Evolutionary conservation across 2,797 vertebrate species (phyloP).

Genomic region (Diceros bicornis): DNA sequence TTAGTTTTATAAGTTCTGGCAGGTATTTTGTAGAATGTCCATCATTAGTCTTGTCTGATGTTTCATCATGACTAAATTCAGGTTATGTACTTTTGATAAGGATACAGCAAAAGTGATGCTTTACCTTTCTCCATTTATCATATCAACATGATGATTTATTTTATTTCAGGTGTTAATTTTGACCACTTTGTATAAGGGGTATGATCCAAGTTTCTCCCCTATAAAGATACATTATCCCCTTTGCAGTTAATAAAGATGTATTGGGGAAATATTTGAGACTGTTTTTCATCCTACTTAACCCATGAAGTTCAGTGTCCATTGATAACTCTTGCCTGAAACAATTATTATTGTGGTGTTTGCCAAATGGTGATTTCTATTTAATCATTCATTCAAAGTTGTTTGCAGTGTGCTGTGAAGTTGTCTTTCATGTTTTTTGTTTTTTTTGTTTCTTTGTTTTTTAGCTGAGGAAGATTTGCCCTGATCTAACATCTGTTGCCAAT

Average conservation of each 20-base stretch:
- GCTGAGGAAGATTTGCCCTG: too few species aligned
- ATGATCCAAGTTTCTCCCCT: background rate
- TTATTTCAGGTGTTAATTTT: background rate
- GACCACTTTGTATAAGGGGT: background rate
- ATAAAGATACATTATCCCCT: background rate
- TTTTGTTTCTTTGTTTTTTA: too few species aligned
- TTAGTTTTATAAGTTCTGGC: background rate
- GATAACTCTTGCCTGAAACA: background rate
- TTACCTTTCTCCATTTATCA: background rate
- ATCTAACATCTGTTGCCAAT: too few species aligned
- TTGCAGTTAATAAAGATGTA: background rate
- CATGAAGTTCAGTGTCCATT: background rate
- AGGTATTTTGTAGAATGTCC: background rate
- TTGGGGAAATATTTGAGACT: background rate
- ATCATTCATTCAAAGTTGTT: background rate
- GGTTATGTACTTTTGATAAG: background rate
- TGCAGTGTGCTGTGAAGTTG: background rate
- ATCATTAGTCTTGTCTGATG: background rate
- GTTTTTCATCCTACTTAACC: background rate
- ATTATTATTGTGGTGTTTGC: background rate
- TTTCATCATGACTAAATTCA: background rate
- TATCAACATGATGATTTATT: background rate
- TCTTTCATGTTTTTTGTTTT: background rate
- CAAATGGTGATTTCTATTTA: background rate
- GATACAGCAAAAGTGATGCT: background rate